Evolutionary conservation across 2,113 vertebrate genomes (phyloP), one percentile per base, ranked within the genome.

Genomic region (Sander vitreus): DNA sequence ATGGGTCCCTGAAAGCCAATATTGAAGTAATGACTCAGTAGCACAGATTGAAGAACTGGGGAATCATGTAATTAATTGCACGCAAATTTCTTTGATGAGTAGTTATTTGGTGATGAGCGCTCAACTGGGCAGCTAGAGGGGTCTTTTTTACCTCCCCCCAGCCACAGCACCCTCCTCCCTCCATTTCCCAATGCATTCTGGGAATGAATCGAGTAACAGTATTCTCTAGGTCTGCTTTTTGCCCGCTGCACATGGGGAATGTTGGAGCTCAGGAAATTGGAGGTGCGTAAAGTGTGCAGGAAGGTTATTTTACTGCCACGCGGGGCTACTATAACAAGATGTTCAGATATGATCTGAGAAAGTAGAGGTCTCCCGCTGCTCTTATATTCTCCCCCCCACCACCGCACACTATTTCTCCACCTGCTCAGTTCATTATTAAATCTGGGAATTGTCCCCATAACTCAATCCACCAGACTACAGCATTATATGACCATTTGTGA

Each of bases 21-120:
- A 96, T 88, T 95, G 94, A 95, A 96, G 93, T 96, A 97, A 97
- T 65, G 93, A 93, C 94, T 96, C 95, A 58, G 93, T 93, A 95
- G 96, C 95, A 94, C 68, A 89, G 87, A 90, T 82, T 86, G 89
- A 81, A 95, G 96, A 95, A 92, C 96, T 93, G 94, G 96, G 97
- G 96, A 97, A 96, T 97, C 96, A 95, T 98, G 97, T 97, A 97
- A 99, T 98, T 98, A 98, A 99, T 97, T 97, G 96, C 96, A 93
- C 92, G 84, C 95, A 97, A 96, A 98, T 98, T 95, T 97, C 96
- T 97, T 97, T 97, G 96, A 97, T 97, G 96, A 96, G 96, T 95
- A 95, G 97, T 97, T 97, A 96, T 96, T 95, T 95, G 95, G 95
- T 96, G 96, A 97, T 97, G 97, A 97, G 96, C 95, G 93, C 93